Conservation (phyloP, 2,797 vertebrate species). For the Anas bernieri region DNA sequence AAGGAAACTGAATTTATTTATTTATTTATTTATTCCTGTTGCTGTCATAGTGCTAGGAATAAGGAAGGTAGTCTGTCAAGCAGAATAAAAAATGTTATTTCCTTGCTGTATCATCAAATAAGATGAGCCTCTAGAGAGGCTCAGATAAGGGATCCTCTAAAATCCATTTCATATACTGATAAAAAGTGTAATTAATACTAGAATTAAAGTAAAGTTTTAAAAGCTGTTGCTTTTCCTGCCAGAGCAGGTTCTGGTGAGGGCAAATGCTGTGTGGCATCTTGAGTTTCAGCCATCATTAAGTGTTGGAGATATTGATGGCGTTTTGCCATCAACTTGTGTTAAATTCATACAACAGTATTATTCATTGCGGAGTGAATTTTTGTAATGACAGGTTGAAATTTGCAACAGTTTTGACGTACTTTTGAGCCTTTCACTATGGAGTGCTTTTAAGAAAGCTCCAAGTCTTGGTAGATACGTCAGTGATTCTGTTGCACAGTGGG, state of each 20-base stretch:
- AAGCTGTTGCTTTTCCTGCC: background rate
- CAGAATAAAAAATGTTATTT: background rate
- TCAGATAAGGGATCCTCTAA: background rate
- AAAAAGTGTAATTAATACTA: background rate
- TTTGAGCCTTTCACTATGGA: background rate
- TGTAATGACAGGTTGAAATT: background rate
- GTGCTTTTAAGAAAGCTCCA: background rate
- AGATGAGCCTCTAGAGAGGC: background rate
- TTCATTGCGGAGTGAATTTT: background rate
- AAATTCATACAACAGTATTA: background rate
- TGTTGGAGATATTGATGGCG: background rate
- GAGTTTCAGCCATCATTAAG: background rate
- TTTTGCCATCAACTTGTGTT: background rate
- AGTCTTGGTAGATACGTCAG: background rate
- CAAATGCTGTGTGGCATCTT: background rate
- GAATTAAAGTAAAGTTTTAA: background rate
- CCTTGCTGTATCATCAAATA: background rate
- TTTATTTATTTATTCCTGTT: background rate
- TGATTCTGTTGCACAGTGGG: background rate
- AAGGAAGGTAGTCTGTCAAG: background rate
- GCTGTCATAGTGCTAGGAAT: background rate
- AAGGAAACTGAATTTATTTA: background rate
- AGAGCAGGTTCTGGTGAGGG: background rate
- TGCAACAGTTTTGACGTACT: background rate
- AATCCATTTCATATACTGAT: background rate